phyloP scores from a whole-genome alignment of 2,888 invertebrate genomes.

The Tachina grossa region DNA sequence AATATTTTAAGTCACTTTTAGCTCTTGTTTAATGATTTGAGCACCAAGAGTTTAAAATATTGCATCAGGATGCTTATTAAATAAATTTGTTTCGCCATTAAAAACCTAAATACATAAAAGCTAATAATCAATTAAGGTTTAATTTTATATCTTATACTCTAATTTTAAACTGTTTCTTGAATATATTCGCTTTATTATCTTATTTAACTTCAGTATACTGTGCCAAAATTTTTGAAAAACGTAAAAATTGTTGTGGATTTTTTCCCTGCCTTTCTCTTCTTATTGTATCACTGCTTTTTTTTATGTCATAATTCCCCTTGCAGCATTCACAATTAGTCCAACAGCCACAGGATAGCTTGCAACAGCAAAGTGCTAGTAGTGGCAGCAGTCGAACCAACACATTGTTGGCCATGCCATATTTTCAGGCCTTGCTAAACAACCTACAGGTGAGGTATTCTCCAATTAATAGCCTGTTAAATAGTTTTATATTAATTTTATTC shows the following conservation, averaged over 20 bases:
- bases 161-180: too few relatives aligned
- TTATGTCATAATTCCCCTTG: conserved; percentile 15
- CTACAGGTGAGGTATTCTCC: conserved; percentile 86
- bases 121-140: too few relatives aligned
- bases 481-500: conserved; percentile 44
- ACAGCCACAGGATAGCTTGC: conserved; percentile 80
- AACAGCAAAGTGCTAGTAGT: conserved; percentile 82
- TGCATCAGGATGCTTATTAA: neutral
- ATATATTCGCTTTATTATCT: too few relatives aligned
- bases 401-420: conserved; percentile 85
- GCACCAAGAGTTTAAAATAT: too few relatives aligned
- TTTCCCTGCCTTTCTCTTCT: conserved; percentile 61
- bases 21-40: too few relatives aligned
- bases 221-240: neutral
- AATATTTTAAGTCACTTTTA: too few relatives aligned
- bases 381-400: conserved; percentile 82
- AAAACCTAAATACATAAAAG: too few relatives aligned
- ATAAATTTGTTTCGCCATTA: too few relatives aligned
- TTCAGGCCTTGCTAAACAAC: conserved; percentile 87
- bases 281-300: conserved; percentile 33
- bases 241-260: conserved; percentile 53
- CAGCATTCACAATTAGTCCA: conserved; percentile 82
- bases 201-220: neutral
- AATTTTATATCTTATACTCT: too few relatives aligned
- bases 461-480: conserved; percentile 57